Percentiles rank a stretch among this genome's conserved stretches.
Conservation (phyloP, 2,888 invertebrate species). For the Tetrapedia diversipes region DNA sequence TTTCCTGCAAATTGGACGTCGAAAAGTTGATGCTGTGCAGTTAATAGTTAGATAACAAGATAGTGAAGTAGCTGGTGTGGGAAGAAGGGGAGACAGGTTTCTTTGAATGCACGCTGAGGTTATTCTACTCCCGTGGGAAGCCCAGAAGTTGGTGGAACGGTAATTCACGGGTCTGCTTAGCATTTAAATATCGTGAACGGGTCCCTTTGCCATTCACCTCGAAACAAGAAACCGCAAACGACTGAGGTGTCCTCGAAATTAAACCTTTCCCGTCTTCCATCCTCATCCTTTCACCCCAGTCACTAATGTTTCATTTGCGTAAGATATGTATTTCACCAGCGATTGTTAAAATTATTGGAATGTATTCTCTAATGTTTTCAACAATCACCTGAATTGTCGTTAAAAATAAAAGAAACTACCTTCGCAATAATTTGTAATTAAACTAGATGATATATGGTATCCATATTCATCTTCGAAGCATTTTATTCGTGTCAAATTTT, state of each 20-base stretch:
- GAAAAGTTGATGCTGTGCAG: slow-evolving; percentile 1
- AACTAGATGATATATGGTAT: too few relatives aligned
- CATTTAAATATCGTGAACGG: slow-evolving; percentile 64
- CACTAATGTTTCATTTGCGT: slow-evolving; percentile 10
- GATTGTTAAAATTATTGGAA: slow-evolving; percentile 39
- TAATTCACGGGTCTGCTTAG: slow-evolving; percentile 53
- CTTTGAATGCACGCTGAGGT: slow-evolving; percentile 51
- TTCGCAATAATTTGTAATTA: too few relatives aligned
- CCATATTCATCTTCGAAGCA: too few relatives aligned
- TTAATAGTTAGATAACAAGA: not conserved
- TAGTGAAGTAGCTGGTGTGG: not conserved
- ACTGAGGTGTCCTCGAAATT: slow-evolving; percentile 57
- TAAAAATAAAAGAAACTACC: too few relatives aligned
- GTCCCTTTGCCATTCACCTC: slow-evolving; percentile 22
- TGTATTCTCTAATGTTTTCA: too few relatives aligned
- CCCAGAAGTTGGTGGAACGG: slow-evolving; percentile 36
- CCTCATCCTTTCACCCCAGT: not conserved
- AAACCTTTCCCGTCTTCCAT: slow-evolving; percentile 20
- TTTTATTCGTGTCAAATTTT: too few relatives aligned
- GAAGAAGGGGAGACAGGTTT: slow-evolving; percentile 19
- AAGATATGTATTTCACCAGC: not conserved
- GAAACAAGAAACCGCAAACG: slow-evolving; percentile 54
- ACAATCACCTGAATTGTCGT: too few relatives aligned
- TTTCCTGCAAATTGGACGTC: slow-evolving; percentile 1
- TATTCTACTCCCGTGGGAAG: slow-evolving; percentile 46